Evolutionary conservation across 2,113 vertebrate species (phyloP).

Genomic region (Perca flavescens): DNA sequence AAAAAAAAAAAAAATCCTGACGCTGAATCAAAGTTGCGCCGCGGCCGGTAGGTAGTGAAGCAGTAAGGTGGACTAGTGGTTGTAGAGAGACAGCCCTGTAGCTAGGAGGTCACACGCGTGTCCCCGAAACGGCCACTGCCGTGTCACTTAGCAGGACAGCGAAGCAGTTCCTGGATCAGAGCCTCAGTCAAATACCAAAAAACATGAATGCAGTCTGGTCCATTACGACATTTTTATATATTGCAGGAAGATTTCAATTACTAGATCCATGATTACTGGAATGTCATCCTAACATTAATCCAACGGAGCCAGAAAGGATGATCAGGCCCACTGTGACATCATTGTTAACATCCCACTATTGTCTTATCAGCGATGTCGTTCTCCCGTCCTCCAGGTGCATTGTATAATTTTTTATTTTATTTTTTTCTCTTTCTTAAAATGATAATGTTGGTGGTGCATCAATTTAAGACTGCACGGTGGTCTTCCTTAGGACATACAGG

Average conservation of each 20-base stretch:
- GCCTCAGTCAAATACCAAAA: slow-evolving; percentile 38
- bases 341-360: slow-evolving; percentile 43
- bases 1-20: slow-evolving; percentile 26
- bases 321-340: slow-evolving; percentile 45
- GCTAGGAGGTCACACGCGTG: slow-evolving; percentile 41
- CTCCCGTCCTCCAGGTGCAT: slow-evolving; percentile 30
- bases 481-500: slow-evolving; percentile 49
- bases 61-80: slow-evolving; percentile 32
- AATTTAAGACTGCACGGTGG: slow-evolving; percentile 53
- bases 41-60: slow-evolving; percentile 41
- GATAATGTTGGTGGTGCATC: slow-evolving; percentile 41
- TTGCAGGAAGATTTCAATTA: slow-evolving; percentile 41
- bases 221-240: slow-evolving; percentile 44
- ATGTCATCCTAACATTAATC: slow-evolving; percentile 47
- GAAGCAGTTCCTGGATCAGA: slow-evolving; percentile 22
- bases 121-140: slow-evolving; percentile 11
- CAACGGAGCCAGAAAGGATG: slow-evolving; percentile 25
- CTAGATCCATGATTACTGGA: slow-evolving; percentile 51
- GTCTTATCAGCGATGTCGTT: slow-evolving; percentile 21
- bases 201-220: slow-evolving; percentile 30
- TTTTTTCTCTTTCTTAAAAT: slow-evolving; percentile 21
- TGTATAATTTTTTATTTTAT: background rate
- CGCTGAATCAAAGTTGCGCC: slow-evolving; percentile 64
- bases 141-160: background rate
- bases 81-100: slow-evolving; percentile 14